A percentile compares a stretch with the other conserved stretches of the same genome.
These are phyloP conservation scores for Hermodice carunculata DNA, from an alignment of 2,888 invertebrate species.

Conservation along the genomic window DNA sequence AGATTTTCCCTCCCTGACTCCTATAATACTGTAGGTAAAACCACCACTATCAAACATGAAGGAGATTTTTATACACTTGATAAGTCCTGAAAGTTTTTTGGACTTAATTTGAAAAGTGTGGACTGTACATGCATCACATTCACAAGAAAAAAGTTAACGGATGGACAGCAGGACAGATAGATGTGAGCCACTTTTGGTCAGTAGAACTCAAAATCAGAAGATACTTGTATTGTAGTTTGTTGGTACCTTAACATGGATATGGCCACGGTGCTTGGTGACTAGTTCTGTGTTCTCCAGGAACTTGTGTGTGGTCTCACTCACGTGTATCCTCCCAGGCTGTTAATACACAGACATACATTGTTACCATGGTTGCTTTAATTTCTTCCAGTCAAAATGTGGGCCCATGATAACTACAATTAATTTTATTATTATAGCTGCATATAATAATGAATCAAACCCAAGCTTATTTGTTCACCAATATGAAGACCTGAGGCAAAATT, in stretches of 20 bases:
- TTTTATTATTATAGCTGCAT: not conserved
- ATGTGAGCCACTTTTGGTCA: too few relatives aligned
- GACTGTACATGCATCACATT: too few relatives aligned
- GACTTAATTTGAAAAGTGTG: too few relatives aligned
- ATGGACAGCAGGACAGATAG: too few relatives aligned
- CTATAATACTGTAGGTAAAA: too few relatives aligned
- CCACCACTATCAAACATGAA: too few relatives aligned
- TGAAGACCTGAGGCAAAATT: not conserved
- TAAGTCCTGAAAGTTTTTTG: too few relatives aligned
- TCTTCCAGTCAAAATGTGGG: not conserved
- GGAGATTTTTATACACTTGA: too few relatives aligned
- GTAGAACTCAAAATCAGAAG: too few relatives aligned
- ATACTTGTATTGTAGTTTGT: too few relatives aligned
- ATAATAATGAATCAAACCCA: not conserved
- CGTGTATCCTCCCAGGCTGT: conserved; percentile 81
- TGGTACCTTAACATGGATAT: conserved; percentile 82
- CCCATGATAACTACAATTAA: not conserved
- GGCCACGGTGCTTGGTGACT: conserved; percentile 79
- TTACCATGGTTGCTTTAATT: not conserved
- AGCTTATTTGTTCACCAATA: not conserved
- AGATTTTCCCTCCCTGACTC: too few relatives aligned
- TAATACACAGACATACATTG: conserved; percentile 54
- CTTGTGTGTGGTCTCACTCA: conserved; percentile 80
- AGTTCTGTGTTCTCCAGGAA: conserved; percentile 79
- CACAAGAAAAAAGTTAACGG: too few relatives aligned